Evolutionary conservation across 2,797 vertebrate genomes (phyloP).

Genomic region (Phoxinus dragarum): DNA sequence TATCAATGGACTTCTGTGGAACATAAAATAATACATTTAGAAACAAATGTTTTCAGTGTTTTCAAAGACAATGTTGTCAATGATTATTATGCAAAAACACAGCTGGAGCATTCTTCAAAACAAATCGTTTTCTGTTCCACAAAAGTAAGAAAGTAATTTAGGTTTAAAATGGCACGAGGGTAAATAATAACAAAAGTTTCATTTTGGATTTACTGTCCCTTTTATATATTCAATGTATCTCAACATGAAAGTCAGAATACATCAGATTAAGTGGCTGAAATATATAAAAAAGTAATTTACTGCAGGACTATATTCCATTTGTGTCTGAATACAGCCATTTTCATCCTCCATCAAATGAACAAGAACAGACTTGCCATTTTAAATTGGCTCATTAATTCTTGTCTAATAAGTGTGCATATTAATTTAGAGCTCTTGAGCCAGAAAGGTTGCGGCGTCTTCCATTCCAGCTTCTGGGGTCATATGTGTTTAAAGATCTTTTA

Average conservation of each 20-base stretch:
- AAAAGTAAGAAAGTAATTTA: background rate
- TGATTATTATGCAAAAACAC: background rate
- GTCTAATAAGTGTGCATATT: slow-evolving; percentile 43
- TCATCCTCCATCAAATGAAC: slow-evolving; percentile 14
- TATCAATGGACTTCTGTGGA: background rate
- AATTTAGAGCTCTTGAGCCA: slow-evolving; percentile 26
- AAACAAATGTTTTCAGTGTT: background rate
- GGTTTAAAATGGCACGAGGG: background rate
- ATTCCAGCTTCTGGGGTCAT: slow-evolving; percentile 45
- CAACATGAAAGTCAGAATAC: background rate
- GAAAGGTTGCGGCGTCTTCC: slow-evolving; percentile 17
- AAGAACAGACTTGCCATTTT: slow-evolving; percentile 24
- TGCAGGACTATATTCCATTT: slow-evolving; percentile 1
- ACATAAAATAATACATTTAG: background rate
- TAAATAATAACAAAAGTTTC: background rate
- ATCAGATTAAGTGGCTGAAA: background rate
- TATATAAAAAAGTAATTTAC: background rate
- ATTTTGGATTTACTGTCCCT: background rate
- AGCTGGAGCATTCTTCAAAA: background rate
- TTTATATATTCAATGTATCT: background rate
- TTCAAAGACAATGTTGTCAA: background rate
- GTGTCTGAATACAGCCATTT: slow-evolving; percentile 18
- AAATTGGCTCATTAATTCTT: slow-evolving; percentile 50
- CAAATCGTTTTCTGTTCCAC: background rate
- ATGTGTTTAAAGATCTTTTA: slow-evolving; percentile 1